Conservation (phyloP, 1,140 invertebrate species). For the Bombus breviceps region DNA sequence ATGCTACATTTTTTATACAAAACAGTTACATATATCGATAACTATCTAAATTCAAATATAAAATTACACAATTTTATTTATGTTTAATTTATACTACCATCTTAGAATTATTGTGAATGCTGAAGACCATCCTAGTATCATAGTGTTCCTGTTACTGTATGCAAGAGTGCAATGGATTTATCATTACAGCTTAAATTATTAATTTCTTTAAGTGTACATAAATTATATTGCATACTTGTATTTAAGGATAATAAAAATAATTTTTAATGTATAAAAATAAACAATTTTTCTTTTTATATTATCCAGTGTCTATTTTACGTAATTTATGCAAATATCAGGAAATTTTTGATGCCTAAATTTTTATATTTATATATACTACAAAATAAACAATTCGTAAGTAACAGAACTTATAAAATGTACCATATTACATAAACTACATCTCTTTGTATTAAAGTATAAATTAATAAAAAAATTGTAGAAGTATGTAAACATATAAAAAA, state of each 20-base stretch:
- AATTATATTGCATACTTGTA: not conserved
- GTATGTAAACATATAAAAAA: not conserved
- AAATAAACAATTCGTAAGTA: not conserved
- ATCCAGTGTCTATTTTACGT: not conserved
- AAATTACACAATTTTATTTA: not conserved
- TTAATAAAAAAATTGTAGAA: not conserved
- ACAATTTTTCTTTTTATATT: not conserved
- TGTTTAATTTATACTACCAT: not conserved
- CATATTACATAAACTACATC: not conserved
- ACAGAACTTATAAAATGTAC: not conserved
- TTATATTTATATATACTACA: not conserved
- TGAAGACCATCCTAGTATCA: not conserved
- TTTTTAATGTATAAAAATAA: not conserved
- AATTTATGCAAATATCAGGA: not conserved
- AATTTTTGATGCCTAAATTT: not conserved
- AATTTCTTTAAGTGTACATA: constrained; percentile 13
- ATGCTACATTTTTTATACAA: not conserved
- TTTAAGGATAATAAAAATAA: not conserved
- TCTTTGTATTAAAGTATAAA: not conserved
- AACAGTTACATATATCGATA: not conserved
- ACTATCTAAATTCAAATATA: constrained; percentile 2
- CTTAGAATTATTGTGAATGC: not conserved
- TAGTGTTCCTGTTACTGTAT: constrained; percentile 1
- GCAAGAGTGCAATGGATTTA: not conserved
- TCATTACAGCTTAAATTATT: not conserved